Evolutionary conservation across 2,797 vertebrate genomes (phyloP).

Genomic region (Orientallactaga sibirica): DNA sequence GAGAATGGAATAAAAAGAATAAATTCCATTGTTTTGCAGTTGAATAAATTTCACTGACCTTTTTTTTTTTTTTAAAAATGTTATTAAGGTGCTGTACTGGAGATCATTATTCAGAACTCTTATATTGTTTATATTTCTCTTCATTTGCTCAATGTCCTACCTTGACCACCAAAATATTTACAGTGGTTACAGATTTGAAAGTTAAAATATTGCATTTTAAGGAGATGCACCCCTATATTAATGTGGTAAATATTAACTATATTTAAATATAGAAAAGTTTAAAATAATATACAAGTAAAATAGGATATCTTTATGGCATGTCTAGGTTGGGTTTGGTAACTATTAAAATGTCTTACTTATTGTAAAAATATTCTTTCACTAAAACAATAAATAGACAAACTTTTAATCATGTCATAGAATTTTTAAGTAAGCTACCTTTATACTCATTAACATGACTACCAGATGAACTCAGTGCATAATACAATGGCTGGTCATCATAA

Average conservation of each 20-base stretch:
- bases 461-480: background rate
- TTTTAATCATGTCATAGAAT: background rate
- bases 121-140: background rate
- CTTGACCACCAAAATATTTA: background rate
- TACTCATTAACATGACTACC: background rate
- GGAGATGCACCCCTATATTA: background rate
- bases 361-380: background rate
- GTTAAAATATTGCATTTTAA: constrained; percentile 40
- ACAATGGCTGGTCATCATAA: too few relatives aligned
- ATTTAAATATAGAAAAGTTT: background rate
- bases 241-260: background rate
- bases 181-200: background rate
- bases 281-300: background rate
- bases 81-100: background rate
- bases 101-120: background rate
- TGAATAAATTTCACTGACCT: background rate
- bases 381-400: background rate
- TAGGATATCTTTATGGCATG: constrained; percentile 38
- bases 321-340: background rate
- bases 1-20: background rate
- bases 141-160: background rate
- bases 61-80: background rate
- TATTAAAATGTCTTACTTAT: constrained; percentile 24
- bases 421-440: constrained; percentile 44
- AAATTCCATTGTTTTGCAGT: background rate